phyloP scores from a whole-genome alignment of 1,140 invertebrate species.

The Solen grandis region DNA sequence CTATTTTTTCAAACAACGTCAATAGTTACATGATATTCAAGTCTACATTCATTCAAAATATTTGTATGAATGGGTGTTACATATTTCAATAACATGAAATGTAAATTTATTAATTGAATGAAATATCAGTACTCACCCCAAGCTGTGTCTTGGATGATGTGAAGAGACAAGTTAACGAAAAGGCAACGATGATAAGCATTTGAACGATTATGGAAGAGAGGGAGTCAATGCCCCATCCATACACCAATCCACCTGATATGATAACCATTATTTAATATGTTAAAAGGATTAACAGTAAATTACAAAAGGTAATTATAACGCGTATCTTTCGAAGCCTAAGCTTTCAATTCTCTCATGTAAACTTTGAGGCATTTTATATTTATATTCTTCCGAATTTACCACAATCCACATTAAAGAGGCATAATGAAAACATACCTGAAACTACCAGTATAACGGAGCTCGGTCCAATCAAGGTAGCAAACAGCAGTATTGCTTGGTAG shows the following conservation, averaged over 20 bases:
- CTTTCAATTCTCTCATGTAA: background rate
- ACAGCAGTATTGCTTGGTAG: too few species aligned
- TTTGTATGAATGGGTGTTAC: too few species aligned
- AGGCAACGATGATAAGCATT: too few species aligned
- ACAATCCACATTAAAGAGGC: background rate
- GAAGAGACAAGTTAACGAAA: slow-evolving; percentile 60
- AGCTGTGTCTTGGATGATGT: slow-evolving; percentile 67
- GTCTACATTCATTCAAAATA: too few species aligned
- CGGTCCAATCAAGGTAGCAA: slow-evolving; percentile 84
- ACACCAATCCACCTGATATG: slow-evolving; percentile 68
- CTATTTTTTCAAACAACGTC: too few species aligned
- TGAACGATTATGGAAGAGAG: too few species aligned
- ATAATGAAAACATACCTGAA: slow-evolving; percentile 81
- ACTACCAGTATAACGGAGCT: slow-evolving; percentile 86
- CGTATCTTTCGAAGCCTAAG: background rate
- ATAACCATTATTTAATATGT: too few species aligned
- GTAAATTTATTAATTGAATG: too few species aligned
- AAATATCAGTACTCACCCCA: slow-evolving; percentile 53
- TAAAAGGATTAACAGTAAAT: too few species aligned
- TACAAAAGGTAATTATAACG: too few species aligned
- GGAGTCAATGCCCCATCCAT: slow-evolving; percentile 68
- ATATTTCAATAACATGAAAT: too few species aligned
- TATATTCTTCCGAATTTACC: background rate
- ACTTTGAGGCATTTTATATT: background rate
- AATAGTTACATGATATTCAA: too few species aligned